Percentiles rank a stretch among this genome's conserved stretches.
Evolutionary conservation across 2,797 vertebrate species (phyloP).

Genomic region (Neosalanx taihuensis): DNA sequence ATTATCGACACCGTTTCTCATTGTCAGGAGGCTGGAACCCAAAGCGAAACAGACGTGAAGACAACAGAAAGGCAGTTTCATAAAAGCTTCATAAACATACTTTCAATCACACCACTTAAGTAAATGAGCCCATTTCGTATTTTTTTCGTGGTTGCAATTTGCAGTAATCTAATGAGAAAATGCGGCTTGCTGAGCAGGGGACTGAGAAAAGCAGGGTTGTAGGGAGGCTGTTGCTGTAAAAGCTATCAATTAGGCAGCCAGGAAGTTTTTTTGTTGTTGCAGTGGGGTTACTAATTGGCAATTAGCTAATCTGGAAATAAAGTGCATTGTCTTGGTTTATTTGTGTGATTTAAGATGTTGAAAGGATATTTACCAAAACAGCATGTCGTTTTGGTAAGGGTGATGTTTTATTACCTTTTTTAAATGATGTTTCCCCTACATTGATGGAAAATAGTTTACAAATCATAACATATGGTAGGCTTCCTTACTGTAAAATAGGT

Average conservation of each 20-base stretch:
- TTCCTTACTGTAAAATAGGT: too few species aligned
- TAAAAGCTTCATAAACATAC: slow-evolving; percentile 55
- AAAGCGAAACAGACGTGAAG: slow-evolving; percentile 33
- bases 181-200: slow-evolving; percentile 61
- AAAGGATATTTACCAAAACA: slow-evolving; percentile 45
- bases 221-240: slow-evolving; percentile 50
- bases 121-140: slow-evolving; percentile 63
- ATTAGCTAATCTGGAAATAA: slow-evolving; percentile 63
- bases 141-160: slow-evolving; percentile 52
- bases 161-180: slow-evolving; percentile 67
- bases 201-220: slow-evolving; percentile 51
- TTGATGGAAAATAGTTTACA: too few species aligned
- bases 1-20: slow-evolving; percentile 53
- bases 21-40: slow-evolving; percentile 43
- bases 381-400: slow-evolving; percentile 26
- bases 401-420: slow-evolving; percentile 16
- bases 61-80: slow-evolving; percentile 35
- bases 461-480: too few species aligned
- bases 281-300: slow-evolving; percentile 64
- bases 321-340: slow-evolving; percentile 50
- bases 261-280: slow-evolving; percentile 40
- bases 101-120: slow-evolving; percentile 62
- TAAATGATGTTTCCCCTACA: not conserved
- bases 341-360: slow-evolving; percentile 49
- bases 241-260: slow-evolving; percentile 63